Percentiles rank a stretch among this genome's conserved stretches.
These are phyloP conservation scores for Thysanoteuthis rhombus DNA, from an alignment of 2,888 invertebrate species.

Conservation along the genomic window DNA sequence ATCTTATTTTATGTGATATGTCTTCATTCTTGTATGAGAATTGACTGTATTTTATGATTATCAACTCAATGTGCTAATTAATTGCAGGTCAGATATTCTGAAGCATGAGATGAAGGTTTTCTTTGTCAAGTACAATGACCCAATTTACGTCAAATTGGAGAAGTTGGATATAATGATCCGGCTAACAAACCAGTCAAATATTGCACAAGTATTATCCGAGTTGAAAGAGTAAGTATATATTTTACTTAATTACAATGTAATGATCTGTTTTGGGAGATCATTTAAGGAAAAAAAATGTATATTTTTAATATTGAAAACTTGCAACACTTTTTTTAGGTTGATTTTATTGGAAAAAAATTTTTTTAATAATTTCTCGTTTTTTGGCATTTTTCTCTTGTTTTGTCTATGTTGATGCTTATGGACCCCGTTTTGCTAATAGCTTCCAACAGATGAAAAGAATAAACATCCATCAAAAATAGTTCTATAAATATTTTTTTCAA, in stretches of 20 bases:
- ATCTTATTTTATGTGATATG: background rate
- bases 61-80: background rate
- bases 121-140: constrained; percentile 99
- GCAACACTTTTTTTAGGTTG: too few relatives aligned
- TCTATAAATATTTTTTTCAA: too few relatives aligned
- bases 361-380: too few relatives aligned
- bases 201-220: constrained; percentile 92
- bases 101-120: constrained; percentile 99
- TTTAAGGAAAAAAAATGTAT: too few relatives aligned
- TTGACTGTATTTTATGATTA: background rate
- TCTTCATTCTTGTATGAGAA: background rate
- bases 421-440: too few relatives aligned
- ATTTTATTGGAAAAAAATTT: too few relatives aligned
- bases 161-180: constrained; percentile 99
- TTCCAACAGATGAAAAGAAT: too few relatives aligned
- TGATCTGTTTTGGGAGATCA: too few relatives aligned
- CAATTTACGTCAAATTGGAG: constrained; percentile 98
- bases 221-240: constrained; percentile 80
- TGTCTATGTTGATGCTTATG: too few relatives aligned
- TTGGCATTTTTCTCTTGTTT: too few relatives aligned
- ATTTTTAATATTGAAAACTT: too few relatives aligned
- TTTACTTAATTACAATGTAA: background rate
- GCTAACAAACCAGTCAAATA: constrained; percentile 95
- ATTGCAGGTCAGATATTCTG: constrained; percentile 88
- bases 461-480: too few relatives aligned